Evolutionary conservation across 2,113 vertebrate genomes (phyloP).

Genomic region (Odocoileus hemionus): DNA sequence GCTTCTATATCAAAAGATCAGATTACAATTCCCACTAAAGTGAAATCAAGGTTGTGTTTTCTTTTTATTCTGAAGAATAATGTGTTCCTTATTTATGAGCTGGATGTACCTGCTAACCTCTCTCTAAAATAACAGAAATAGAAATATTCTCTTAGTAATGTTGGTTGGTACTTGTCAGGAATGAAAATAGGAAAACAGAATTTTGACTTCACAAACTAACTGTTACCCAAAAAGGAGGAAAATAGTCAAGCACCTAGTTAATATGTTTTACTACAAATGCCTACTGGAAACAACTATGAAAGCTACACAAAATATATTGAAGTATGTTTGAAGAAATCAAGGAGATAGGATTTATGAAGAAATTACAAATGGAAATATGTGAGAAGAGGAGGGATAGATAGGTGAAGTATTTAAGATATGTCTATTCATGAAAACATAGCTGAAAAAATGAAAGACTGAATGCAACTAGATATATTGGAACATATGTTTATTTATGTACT

Average conservation of each 20-base stretch:
- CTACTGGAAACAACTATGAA: not conserved
- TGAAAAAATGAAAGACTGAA: not conserved
- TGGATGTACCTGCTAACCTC: not conserved
- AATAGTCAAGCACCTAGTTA: not conserved
- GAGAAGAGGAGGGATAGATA: not conserved
- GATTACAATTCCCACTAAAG: not conserved
- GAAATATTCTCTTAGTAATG: not conserved
- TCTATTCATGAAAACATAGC: not conserved
- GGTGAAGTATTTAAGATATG: not conserved
- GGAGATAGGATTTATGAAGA: not conserved
- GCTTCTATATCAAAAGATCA: not conserved
- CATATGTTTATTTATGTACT: not conserved
- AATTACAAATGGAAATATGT: not conserved
- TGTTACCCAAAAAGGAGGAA: not conserved
- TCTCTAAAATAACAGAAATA: not conserved
- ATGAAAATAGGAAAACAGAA: not conserved
- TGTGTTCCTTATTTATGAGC: not conserved
- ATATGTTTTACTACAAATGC: not conserved
- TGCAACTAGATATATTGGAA: not conserved
- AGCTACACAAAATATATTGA: not conserved
- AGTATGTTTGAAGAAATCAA: not conserved
- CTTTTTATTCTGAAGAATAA: not conserved
- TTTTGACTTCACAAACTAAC: not conserved
- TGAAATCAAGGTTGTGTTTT: not conserved
- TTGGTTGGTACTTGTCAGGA: not conserved